phyloP scores from a whole-genome alignment of 2,797 vertebrate species.

The Xenopus petersii region DNA sequence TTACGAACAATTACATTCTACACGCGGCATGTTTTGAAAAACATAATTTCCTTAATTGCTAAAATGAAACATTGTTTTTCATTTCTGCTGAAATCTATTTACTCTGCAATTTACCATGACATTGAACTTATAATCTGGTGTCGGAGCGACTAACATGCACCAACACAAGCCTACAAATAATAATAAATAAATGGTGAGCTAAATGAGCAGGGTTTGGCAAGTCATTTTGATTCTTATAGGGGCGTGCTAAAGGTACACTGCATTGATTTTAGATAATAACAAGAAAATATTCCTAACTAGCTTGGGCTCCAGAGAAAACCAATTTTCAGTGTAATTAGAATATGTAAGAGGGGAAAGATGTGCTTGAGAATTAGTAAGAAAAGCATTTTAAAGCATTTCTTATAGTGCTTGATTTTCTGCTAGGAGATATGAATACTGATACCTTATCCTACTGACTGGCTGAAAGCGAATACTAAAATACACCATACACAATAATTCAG shows the following conservation, averaged over 20 bases:
- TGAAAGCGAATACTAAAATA: too few species aligned
- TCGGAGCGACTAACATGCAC: neutral
- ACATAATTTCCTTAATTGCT: constrained; percentile 46
- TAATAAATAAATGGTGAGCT: too few species aligned
- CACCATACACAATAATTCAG: too few species aligned
- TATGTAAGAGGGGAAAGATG: constrained; percentile 12
- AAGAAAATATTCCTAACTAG: constrained; percentile 28
- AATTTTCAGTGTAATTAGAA: constrained; percentile 39
- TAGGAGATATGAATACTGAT: constrained; percentile 10
- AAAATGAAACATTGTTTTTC: constrained; percentile 1
- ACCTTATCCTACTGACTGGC: too few species aligned
- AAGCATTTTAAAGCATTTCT: constrained; percentile 15
- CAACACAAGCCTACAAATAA: too few species aligned
- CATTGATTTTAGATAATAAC: constrained; percentile 12
- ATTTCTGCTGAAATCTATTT: neutral
- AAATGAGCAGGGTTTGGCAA: neutral
- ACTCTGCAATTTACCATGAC: constrained; percentile 2
- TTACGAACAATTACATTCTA: constrained; percentile 2
- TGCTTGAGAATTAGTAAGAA: constrained; percentile 29
- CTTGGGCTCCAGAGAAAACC: constrained; percentile 30
- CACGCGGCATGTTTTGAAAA: neutral
- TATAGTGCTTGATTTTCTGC: constrained; percentile 21
- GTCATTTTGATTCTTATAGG: neutral
- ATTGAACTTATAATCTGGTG: neutral
- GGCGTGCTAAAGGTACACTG: constrained; percentile 2